phyloP scores from a whole-genome alignment of 1,140 invertebrate genomes.

The Fopius arisanus region DNA sequence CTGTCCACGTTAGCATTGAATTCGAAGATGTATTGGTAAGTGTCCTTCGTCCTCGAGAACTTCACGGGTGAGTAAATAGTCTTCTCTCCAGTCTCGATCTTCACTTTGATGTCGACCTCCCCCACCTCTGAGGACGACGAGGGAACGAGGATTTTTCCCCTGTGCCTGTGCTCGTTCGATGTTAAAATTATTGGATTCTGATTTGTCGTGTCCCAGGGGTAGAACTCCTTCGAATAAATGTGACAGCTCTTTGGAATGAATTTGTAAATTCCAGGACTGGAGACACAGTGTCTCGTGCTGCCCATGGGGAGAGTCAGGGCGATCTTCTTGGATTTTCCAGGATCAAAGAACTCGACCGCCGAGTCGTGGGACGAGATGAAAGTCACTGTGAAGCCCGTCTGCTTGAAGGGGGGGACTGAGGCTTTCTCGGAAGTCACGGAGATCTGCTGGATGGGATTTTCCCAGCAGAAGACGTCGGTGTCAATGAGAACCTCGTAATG shows the following conservation, averaged over 20 bases:
- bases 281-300: slow-evolving; percentile 72
- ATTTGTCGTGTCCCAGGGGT: slow-evolving; percentile 58
- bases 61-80: slow-evolving; percentile 54
- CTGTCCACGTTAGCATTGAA: slow-evolving; percentile 68
- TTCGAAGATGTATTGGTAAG: slow-evolving; percentile 65
- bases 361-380: slow-evolving; percentile 78
- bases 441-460: slow-evolving; percentile 70
- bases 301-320: slow-evolving; percentile 61
- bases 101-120: slow-evolving; percentile 46
- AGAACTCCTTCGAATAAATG: slow-evolving; percentile 70
- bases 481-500: slow-evolving; percentile 79
- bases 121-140: slow-evolving; percentile 39
- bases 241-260: slow-evolving; percentile 86
- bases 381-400: slow-evolving; percentile 78
- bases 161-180: slow-evolving; percentile 53
- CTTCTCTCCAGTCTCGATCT: slow-evolving; percentile 46
- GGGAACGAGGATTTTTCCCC: slow-evolving; percentile 42
- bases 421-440: slow-evolving; percentile 73
- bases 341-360: slow-evolving; percentile 47
- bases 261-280: slow-evolving; percentile 74
- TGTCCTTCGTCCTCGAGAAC: slow-evolving; percentile 43
- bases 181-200: slow-evolving; percentile 52
- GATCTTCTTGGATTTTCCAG: slow-evolving; percentile 47
- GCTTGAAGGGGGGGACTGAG: slow-evolving; percentile 75
- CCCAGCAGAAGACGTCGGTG: slow-evolving; percentile 78